These are phyloP conservation scores for Diploscapter pachys DNA, from an alignment of 1,140 invertebrate species.

Conservation along the genomic window DNA sequence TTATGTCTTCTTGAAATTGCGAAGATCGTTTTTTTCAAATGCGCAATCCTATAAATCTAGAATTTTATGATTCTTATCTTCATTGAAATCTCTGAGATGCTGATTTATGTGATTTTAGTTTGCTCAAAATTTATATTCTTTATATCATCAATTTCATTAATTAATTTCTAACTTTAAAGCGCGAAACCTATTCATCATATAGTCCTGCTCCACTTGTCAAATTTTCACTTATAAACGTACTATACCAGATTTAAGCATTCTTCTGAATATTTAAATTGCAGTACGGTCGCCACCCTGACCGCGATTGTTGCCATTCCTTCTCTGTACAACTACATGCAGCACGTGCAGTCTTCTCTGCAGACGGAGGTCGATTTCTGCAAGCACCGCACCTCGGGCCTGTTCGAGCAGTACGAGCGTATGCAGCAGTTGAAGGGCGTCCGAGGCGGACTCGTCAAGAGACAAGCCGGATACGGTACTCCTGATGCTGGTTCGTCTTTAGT, in stretches of 20 bases:
- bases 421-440: constrained; percentile 37
- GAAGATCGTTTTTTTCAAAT: no score
- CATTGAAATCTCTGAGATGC: background rate
- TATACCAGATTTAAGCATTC: background rate
- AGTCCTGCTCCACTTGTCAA: background rate
- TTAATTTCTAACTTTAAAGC: background rate
- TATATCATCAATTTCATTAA: background rate
- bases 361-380: constrained; percentile 48
- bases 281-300: constrained; percentile 32
- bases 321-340: constrained; percentile 53
- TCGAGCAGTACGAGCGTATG: constrained; percentile 40
- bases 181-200: no score
- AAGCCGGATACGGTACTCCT: constrained; percentile 34
- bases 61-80: background rate
- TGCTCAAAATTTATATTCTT: background rate
- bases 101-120: background rate
- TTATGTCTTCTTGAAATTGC: no score
- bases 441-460: constrained; percentile 29
- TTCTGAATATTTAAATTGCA: constrained; percentile 3
- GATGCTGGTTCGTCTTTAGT: constrained; percentile 15
- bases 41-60: no score
- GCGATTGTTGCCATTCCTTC: constrained; percentile 47
- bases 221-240: no score
- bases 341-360: constrained; percentile 47
- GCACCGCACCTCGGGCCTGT: constrained; percentile 43